Evolutionary conservation across 2,888 invertebrate species (phyloP), one percentile per base, ranked within the genome.

Genomic region (Phortica okadai): DNA sequence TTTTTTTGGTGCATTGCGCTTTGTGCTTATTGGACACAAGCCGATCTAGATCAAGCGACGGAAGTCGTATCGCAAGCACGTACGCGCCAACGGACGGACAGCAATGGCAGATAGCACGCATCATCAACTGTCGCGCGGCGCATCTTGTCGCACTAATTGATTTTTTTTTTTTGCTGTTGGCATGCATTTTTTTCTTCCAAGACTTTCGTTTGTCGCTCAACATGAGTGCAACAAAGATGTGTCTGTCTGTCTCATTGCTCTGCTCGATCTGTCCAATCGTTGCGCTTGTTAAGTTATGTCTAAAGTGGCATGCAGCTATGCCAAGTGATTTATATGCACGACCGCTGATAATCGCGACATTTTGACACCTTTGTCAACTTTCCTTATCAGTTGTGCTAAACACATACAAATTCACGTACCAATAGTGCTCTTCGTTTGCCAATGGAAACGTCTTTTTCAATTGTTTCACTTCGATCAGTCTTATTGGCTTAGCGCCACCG

Each of bases 1-100:
- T 79, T 86, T 86, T 77, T 81, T 44, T 41, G 67, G 73, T 41
- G 73, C 11, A 10, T 64, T 50, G 74, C 21, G 75, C 75, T 76
- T 66, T 77, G 74, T 72, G 58, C 73, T 73, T 8, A 50, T 14
- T 50, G 64, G 25, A 33, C 82, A 77, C 82, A 84, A 21, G 25
- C 70, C 11, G 21, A 70, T 70, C 21, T 70, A 11, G 21, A 54
- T 25, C 10, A 33, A 33, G 7, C 33, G 25, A 33, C 70, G 70
- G 70, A 72, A 72, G 70, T 72, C 11, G 10, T 21, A 56, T 33
- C 25, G 5, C 3, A 72, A 72, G 56, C 70, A 72, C 70, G 70
- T 72, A 54, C 69, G 25, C 25, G 7, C 4, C 25, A 56, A 14
- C 10, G n/a, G 33, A 33, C 33, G 33, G 33, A 33, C 33, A 5